phyloP scores from a whole-genome alignment of 2,797 vertebrate species.

The Anabacerthia variegaticeps region DNA sequence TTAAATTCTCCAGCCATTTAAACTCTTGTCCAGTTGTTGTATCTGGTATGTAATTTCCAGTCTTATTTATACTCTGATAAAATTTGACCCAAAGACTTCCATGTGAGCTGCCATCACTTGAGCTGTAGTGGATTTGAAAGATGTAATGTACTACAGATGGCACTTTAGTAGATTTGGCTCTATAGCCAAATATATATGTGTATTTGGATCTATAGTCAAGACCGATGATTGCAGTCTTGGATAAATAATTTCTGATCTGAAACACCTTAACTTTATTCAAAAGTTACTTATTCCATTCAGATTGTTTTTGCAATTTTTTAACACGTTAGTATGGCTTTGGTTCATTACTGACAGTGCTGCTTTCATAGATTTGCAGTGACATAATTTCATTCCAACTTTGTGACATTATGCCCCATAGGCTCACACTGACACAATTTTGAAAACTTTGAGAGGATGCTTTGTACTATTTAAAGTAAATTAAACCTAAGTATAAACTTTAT shows the following conservation, averaged over 20 bases:
- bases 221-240: not conserved
- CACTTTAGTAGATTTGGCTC: not conserved
- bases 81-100: not conserved
- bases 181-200: not conserved
- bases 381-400: constrained; percentile 34
- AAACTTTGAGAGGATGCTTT: constrained; percentile 42
- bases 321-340: not conserved
- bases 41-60: not conserved
- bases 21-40: not conserved
- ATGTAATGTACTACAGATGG: not conserved
- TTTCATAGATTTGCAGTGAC: constrained; percentile 42
- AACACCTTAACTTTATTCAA: not conserved
- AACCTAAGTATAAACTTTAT: constrained; percentile 19
- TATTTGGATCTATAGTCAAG: not conserved
- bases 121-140: not conserved
- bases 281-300: not conserved
- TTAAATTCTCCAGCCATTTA: not conserved
- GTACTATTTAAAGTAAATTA: constrained; percentile 48
- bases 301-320: not conserved
- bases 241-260: not conserved
- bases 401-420: constrained; percentile 20
- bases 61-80: not conserved
- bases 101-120: not conserved
- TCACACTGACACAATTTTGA: constrained; percentile 21
- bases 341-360: not conserved